A percentile compares a stretch with the other conserved stretches of the same genome.
Conservation (phyloP, 2,797 vertebrate genomes). For the Gymnopithys bicolor region DNA sequence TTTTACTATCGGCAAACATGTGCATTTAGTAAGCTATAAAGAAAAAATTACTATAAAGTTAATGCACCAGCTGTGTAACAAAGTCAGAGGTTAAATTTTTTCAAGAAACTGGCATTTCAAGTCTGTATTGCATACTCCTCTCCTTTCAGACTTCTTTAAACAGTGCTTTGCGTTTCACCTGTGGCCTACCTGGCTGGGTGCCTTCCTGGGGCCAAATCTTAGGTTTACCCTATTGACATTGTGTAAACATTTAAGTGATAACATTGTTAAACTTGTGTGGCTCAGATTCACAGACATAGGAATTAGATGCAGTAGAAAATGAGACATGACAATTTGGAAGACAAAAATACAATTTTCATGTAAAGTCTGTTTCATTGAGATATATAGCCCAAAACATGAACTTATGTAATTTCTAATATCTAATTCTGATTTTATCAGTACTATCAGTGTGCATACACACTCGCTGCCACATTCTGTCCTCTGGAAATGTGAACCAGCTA, state of each 20-base stretch:
- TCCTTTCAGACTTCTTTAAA: constrained; percentile 36
- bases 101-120: not conserved
- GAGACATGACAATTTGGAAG: not conserved
- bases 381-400: not conserved
- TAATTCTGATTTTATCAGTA: not conserved
- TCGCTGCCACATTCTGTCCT: not conserved
- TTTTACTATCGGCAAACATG: not conserved
- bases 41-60: not conserved
- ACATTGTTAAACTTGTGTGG: not conserved
- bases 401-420: not conserved
- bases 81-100: constrained; percentile 24
- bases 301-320: not conserved
- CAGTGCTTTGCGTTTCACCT: constrained; percentile 32
- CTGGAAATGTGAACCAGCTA: not conserved
- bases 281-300: not conserved
- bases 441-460: not conserved
- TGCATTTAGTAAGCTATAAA: not conserved
- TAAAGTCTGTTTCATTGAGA: not conserved
- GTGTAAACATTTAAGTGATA: not conserved
- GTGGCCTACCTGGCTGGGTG: constrained; percentile 3
- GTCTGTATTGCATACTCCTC: not conserved
- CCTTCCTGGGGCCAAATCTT: not conserved
- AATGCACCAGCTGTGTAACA: not conserved
- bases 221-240: not conserved
- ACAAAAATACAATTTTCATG: not conserved